Base-by-base conservation (phyloP, 2,797 vertebrate genomes). In the Craterocephalus amniculus region DNA sequence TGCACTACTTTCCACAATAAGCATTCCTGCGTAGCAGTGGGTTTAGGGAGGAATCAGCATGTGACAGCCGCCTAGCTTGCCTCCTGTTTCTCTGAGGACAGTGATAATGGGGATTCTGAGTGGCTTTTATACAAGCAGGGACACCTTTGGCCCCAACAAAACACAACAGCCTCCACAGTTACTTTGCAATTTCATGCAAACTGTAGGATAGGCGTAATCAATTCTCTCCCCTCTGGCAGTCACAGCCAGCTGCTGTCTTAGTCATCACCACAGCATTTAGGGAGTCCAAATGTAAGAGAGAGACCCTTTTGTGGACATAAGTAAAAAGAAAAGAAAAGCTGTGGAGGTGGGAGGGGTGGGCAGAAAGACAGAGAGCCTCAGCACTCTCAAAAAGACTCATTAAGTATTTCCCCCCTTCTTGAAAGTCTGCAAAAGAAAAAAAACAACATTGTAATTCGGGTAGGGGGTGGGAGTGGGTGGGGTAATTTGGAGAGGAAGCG, bases 161-260 rank as follows among this genome's bases (percentile, higher is more conserved):
- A 87, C 80, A 87, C 85, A 79, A 74, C 64, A 43, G 78, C 73
- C 88, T 78, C 86, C 86, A 80, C 88, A 90, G 88, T 88, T 84
- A 89, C 87, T 86, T 85, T 87, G 71, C 81, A 77, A 93, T 92
- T 92, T 93, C 88, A 92, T 68, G 24, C 83, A 72, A 72, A 69
- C 83, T 26, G 80, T 49, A 58, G 70, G 62, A 87, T 58, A 84
- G 85, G 70, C 72, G 67, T 72, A 88, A 89, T 87, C 80, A 83
- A 92, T 89, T 90, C 81, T 89, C 70, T 83, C 77, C 72, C 86
- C 78, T 74, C 64, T 55, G 88, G 81, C 86, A 62, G 74, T 84
- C 86, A 76, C 45, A 63, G 75, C 75, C 84, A 78, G 86, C 84
- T 88, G 81, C 81, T 70, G 78, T 74, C 70, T 83, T 80, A 72